Base-by-base conservation (phyloP, 2,888 invertebrate species). In the Gryllus longicercus region DNA sequence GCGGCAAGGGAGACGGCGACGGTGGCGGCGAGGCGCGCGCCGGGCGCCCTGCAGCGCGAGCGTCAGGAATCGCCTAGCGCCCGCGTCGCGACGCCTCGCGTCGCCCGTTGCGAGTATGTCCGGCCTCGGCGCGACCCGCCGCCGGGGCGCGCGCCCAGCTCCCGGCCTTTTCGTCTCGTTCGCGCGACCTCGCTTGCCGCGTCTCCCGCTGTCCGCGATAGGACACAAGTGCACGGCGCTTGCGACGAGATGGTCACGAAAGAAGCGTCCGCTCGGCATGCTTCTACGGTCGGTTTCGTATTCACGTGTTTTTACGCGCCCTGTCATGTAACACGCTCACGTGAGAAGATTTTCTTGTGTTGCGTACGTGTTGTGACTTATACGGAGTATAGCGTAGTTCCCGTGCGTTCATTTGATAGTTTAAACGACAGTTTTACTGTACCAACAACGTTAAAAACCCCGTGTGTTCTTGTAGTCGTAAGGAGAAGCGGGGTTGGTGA, bases 401-500 rank as follows among this genome's bases (percentile, higher is more conserved):
- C 63, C 63, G n/a, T 14, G n/a, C n/a, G n/a, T 63, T n/a, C 63
- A 63, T n/a, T 14, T 63, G n/a, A 63, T 63, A 14, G 63, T n/a
- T 63, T n/a, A 63, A 63, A 63, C 63, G 63, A 63, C 63, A 11
- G 63, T 63, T 63, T 63, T 63, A 63, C n/a, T 18, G 16, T 16
- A 38, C 38, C 38, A 63, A 63, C 14, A 18, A 63, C 63, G n/a
- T 63, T 63, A 18, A 63, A 63, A 63, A n/a, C 63, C 63, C 16
- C 10, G n/a, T 63, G 63, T 63, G 63, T 63, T 63, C 63, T 63
- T n/a, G 63, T 63, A 38, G 38, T 38, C 63, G 63, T 63, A 63
- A 63, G 14, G 63, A 63, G 63, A 63, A 63, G 63, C 14, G n/a
- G 63, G 63, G 63, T 63, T 63, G 63, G 63, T 63, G 63, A 79